Base-by-base conservation (phyloP, 2,113 vertebrate genomes). In the Sorex araneus region DNA sequence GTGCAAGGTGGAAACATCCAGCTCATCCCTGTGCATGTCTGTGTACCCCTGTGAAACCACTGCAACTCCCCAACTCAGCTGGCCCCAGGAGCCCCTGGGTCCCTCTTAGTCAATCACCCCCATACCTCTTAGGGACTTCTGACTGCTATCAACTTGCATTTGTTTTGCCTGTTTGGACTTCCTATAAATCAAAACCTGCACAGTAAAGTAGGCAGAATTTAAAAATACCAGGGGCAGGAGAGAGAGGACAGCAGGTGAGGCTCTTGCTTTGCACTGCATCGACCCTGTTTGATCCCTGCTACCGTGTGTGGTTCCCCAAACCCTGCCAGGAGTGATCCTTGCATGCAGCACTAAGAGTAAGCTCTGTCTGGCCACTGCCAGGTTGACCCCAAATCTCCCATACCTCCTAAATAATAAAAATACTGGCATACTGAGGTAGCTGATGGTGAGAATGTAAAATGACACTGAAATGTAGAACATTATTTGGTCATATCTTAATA, bases 111-210 rank as follows among this genome's bases (percentile, higher is more conserved):
- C 36, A 57, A 4, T 40, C 32, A 54, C 34, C 34, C 27, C 43
- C 28, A 19, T 0, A 40, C 6, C 25, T 82, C 11, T 34, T 0
- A 36, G 45, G 40, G 80, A 70, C 63, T 19, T 28, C 32, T 74
- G 60, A 75, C 63, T n/a, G 71, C 32, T 64, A 6, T 57, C 27
- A 75, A 8, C 19, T 82, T 60, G 40, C 32, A 16, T 81, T 82
- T 40, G 23, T 85, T 91, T 67, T 83, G 79, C 34, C 43, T 12
- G 1, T 85, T 90, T 91, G 80, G 87, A 81, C n/a, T 77, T 94
- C 23, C 50, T 32, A 28, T 94, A 16, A 36, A 34, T 95, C 12
- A 32, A 23, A 70, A 66, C 73, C 6, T 69, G 28, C 12, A 71
- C 21, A 34, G 32, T 32, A 70, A 12, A 70, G 32, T 32, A 70